Percentiles rank a stretch among this genome's conserved stretches.
Evolutionary conservation across 2,888 invertebrate genomes (phyloP).

Genomic region (Alloplasta piceator): DNA sequence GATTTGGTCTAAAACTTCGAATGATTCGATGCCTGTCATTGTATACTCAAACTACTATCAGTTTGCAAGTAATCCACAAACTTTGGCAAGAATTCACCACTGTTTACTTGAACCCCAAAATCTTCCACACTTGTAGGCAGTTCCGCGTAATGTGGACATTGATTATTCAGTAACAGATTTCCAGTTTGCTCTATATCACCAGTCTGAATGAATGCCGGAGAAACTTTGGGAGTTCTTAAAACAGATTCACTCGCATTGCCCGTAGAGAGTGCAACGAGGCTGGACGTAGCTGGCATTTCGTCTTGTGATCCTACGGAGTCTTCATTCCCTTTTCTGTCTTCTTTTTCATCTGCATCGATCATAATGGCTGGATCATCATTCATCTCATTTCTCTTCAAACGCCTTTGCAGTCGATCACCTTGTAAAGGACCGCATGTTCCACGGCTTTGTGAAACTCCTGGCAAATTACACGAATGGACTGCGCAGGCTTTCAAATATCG

Average conservation of each 20-base stretch:
- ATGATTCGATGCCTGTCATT: too few relatives aligned
- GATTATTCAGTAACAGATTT: slow-evolving; percentile 35
- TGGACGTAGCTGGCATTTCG: slow-evolving; percentile 44
- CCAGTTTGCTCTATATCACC: slow-evolving; percentile 40
- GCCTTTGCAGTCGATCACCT: slow-evolving; percentile 41
- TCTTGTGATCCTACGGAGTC: slow-evolving; percentile 38
- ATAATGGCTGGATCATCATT: slow-evolving; percentile 39
- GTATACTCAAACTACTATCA: too few relatives aligned
- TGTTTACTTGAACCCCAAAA: slow-evolving; percentile 31
- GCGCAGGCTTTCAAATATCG: slow-evolving; percentile 44
- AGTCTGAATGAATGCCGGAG: slow-evolving; percentile 15
- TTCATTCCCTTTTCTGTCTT: slow-evolving; percentile 37
- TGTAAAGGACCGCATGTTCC: slow-evolving; percentile 32
- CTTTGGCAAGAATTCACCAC: too few relatives aligned
- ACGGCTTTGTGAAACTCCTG: slow-evolving; percentile 37
- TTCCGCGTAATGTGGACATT: slow-evolving; percentile 46
- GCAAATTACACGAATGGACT: slow-evolving; percentile 46
- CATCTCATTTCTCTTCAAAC: slow-evolving; percentile 41
- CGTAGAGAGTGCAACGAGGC: slow-evolving; percentile 22
- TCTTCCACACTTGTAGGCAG: slow-evolving; percentile 33
- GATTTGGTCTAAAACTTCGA: too few relatives aligned
- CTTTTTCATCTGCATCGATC: slow-evolving; percentile 43
- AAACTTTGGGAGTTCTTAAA: slow-evolving; percentile 26
- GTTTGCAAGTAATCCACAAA: too few relatives aligned
- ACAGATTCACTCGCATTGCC: slow-evolving; percentile 5